Conservation (phyloP, 2,888 invertebrate genomes). For the Diaprepes abbreviatus region DNA sequence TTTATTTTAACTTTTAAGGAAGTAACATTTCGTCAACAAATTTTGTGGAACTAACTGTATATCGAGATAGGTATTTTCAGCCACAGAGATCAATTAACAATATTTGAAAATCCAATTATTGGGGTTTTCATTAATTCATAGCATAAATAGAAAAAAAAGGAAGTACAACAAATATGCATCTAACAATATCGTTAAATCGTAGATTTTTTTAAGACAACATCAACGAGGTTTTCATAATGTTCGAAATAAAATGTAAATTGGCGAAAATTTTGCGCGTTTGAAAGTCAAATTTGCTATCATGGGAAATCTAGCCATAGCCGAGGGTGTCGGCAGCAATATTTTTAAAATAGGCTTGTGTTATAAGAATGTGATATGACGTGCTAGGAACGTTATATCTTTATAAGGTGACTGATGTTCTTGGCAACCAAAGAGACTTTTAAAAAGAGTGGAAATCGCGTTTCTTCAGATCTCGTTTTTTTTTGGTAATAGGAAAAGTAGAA, state of each 20-base stretch:
- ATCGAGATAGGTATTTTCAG: no score
- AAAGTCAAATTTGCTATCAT: background rate
- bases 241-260: background rate
- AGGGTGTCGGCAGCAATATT: background rate
- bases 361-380: background rate
- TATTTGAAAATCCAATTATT: no score
- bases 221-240: background rate
- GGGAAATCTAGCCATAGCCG: background rate
- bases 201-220: no score
- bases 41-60: no score
- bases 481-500: background rate
- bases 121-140: no score
- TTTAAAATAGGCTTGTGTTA: background rate
- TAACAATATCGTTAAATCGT: no score
- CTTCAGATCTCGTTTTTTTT: background rate
- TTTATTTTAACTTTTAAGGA: no score
- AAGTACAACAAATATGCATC: no score
- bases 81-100: no score
- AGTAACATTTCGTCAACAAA: no score
- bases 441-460: background rate
- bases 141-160: no score
- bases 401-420: background rate
- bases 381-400: background rate
- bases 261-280: background rate
- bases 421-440: conserved; percentile 2